These are phyloP conservation scores for Lydus trimaculatus DNA, from an alignment of 2,888 invertebrate species.

Conservation along the genomic window DNA sequence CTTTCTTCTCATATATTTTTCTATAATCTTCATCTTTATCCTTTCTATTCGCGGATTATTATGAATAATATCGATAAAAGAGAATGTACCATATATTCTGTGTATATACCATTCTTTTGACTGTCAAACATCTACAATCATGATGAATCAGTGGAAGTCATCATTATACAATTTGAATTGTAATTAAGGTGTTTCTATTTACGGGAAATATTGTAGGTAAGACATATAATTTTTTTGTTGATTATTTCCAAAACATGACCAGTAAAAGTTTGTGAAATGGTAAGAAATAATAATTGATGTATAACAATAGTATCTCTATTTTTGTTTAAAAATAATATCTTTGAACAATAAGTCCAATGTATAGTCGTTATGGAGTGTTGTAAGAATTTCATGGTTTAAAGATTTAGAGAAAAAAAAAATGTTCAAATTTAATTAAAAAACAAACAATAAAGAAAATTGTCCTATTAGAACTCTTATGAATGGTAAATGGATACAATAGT, in stretches of 20 bases:
- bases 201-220: neutral
- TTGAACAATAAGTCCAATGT: neutral
- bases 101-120: neutral
- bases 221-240: constrained; percentile 1
- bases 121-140: neutral
- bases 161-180: neutral
- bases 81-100: neutral
- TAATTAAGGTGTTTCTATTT: neutral
- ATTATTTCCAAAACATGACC: neutral
- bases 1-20: neutral
- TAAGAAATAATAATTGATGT: neutral
- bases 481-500: no score
- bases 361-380: neutral
- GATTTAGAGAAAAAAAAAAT: neutral
- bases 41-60: neutral
- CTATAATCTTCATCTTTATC: neutral
- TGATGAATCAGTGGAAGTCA: neutral
- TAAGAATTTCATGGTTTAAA: neutral
- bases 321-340: neutral
- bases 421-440: neutral
- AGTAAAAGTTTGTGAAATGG: constrained; percentile 4
- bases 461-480: no score
- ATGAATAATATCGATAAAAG: neutral
- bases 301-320: neutral
- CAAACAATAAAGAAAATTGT: no score